Evolutionary conservation across 2,113 vertebrate species (phyloP).

Genomic region (Podocnemis expansa): DNA sequence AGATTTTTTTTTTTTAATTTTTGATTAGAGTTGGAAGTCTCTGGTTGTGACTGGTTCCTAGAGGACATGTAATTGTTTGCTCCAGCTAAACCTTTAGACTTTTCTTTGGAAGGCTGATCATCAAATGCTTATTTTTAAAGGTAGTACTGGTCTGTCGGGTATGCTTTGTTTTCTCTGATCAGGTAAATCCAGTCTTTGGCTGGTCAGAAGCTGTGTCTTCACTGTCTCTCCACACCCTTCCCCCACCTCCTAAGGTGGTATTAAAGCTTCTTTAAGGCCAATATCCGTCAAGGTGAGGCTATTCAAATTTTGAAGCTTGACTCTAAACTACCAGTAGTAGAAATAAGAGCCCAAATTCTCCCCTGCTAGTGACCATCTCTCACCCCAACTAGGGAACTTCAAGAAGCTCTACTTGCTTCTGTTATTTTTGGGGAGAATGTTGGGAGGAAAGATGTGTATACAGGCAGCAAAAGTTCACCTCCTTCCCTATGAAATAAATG

Average conservation of each 20-base stretch:
- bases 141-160: conserved; percentile 33
- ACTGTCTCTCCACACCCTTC: accelerated
- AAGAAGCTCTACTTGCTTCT: not conserved
- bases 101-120: not conserved
- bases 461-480: not conserved
- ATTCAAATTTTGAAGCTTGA: not conserved
- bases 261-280: not conserved
- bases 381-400: not conserved
- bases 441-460: not conserved
- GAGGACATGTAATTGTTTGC: not conserved
- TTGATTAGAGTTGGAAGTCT: not conserved
- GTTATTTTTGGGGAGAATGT: accelerated
- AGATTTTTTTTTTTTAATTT: not conserved
- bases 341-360: not conserved
- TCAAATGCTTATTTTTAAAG: not conserved
- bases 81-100: not conserved
- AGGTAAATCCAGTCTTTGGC: not conserved
- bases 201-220: not conserved
- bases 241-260: not conserved
- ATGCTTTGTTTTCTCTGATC: accelerated
- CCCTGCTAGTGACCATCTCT: not conserved
- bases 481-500: accelerated
- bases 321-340: not conserved
- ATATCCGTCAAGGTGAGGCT: not conserved
- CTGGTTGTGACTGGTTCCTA: not conserved